Base-by-base conservation (phyloP, 2,888 invertebrate species). In the Drosophila leonis region DNA sequence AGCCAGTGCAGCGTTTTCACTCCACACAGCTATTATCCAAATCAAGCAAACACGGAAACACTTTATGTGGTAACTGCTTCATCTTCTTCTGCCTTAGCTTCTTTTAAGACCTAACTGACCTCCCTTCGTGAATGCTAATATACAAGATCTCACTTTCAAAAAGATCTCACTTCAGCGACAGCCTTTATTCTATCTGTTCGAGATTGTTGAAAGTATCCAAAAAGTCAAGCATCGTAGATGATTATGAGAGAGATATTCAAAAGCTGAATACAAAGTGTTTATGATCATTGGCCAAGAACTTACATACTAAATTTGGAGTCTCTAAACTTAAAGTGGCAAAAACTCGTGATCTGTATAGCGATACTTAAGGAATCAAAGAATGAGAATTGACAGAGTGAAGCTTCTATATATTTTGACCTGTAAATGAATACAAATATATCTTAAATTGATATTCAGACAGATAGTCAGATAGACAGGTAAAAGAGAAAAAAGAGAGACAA, bases 1-100 rank as follows among this genome's bases (percentile, higher is more conserved):
- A 49, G 6, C 37, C 37, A n/a, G 37, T n/a, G 13, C 13, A 35
- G 48, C n/a, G 29, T 29, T 48, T 48, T 48, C 48, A 48, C 48
- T 48, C 48, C 31, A 31, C 9, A 9, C 46, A 27, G 15, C 46
- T 8, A 24, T 20, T 10, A 27, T 15, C 24, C 24, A 24, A 48
- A 48, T 48, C 29, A 29, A 48, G 10, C 48, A 31, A 3, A n/a
- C 48, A 31, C 48, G 48, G 48, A 48, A 31, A 31, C 18, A 31
- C 29, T 48, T 31, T 18, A 6, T 29, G 29, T 6, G 10, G 48
- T 10, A 29, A 48, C 48, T 29, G 15, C 27, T 46, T 46, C 9
- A 10, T 29, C n/a, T n/a, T 8, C 8, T 15, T 15, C 15, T 10
- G 24, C 44, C 1, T 15, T 8, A 24, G 12, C 5, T 12, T n/a